A percentile compares a stretch with the other conserved stretches of the same genome.
Conservation (phyloP, 2,797 vertebrate species). For the Dipus sagitta region DNA sequence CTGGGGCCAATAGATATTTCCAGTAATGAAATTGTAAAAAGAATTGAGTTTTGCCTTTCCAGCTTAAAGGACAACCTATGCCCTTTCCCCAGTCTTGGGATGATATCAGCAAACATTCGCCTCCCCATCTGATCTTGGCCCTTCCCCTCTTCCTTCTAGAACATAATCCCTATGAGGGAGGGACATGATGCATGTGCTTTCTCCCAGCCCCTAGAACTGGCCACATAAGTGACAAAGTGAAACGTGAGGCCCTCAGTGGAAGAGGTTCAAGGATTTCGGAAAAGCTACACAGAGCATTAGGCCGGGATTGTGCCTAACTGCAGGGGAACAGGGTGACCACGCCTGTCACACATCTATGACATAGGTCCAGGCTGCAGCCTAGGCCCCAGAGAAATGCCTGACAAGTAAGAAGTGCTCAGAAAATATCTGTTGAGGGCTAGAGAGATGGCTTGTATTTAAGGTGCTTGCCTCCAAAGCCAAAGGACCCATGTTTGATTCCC, state of each 20-base stretch:
- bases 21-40: slow-evolving; percentile 68
- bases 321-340: rapidly evolving
- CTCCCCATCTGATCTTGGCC: background rate
- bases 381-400: background rate
- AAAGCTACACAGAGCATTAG: background rate
- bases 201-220: background rate
- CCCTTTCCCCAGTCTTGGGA: background rate
- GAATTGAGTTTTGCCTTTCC: slow-evolving; percentile 52
- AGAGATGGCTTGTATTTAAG: too few relatives aligned
- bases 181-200: too few relatives aligned
- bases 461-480: too few relatives aligned
- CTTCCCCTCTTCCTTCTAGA: background rate
- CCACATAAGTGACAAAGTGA: background rate
- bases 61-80: slow-evolving; percentile 57
- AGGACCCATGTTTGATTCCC: too few relatives aligned
- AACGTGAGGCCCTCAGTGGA: background rate
- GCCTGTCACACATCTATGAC: background rate
- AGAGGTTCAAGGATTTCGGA: background rate
- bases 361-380: background rate
- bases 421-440: background rate
- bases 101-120: rapidly evolving
- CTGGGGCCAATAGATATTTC: slow-evolving; percentile 48
- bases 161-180: rapidly evolving
- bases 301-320: background rate
- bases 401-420: background rate